A percentile compares a stretch with the other conserved stretches of the same genome.
Evolutionary conservation across 1,140 invertebrate genomes (phyloP).

Genomic region (Zaprionus inermis): DNA sequence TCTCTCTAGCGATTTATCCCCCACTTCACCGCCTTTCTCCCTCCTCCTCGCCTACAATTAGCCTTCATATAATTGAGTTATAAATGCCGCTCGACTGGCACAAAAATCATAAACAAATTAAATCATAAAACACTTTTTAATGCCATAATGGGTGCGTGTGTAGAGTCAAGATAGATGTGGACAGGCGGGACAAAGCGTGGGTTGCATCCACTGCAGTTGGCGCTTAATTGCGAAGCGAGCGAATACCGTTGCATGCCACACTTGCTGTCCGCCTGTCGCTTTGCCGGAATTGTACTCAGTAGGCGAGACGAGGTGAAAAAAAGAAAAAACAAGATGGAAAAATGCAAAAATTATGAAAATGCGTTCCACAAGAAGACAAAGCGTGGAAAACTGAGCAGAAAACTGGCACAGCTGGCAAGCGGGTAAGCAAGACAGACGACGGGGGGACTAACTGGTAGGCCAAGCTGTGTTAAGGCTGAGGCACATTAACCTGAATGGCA

Average conservation of each 20-base stretch:
- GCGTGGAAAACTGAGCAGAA: slow-evolving; percentile 33
- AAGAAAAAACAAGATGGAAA: slow-evolving; percentile 69
- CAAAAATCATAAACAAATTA: slow-evolving; percentile 55
- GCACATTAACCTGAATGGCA: slow-evolving; percentile 77
- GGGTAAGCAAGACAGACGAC: slow-evolving; percentile 26
- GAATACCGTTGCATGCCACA: slow-evolving; percentile 76
- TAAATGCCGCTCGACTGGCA: slow-evolving; percentile 47
- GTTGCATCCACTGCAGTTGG: slow-evolving; percentile 6
- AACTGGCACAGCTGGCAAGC: slow-evolving; percentile 61
- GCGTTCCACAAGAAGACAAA: slow-evolving; percentile 61
- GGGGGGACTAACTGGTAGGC: slow-evolving; percentile 54
- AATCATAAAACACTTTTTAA: slow-evolving; percentile 76
- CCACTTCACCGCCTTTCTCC: background rate
- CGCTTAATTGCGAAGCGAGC: slow-evolving; percentile 35
- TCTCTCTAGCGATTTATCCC: background rate
- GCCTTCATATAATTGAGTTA: slow-evolving; percentile 69
- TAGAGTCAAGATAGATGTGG: slow-evolving; percentile 30
- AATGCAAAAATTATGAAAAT: slow-evolving; percentile 73
- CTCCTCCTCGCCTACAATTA: slow-evolving; percentile 21
- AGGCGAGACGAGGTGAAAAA: background rate
- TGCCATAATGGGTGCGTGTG: slow-evolving; percentile 58
- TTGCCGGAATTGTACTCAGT: slow-evolving; percentile 71
- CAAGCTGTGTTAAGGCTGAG: slow-evolving; percentile 30
- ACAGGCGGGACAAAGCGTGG: background rate
- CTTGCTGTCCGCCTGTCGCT: slow-evolving; percentile 45